Base-by-base conservation (phyloP, 2,888 invertebrate species). In the Amphimallon solstitiale region DNA sequence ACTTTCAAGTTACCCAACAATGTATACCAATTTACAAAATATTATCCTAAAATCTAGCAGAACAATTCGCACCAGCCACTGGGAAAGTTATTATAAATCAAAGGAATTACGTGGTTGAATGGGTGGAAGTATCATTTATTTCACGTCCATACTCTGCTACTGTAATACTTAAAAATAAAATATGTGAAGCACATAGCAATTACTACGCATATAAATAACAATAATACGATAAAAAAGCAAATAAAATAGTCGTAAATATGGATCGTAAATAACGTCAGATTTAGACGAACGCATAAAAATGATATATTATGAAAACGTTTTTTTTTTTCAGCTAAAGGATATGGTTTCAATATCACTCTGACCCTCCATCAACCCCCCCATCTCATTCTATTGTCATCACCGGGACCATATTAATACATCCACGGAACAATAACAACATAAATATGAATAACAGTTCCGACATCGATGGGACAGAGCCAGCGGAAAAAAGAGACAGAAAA, bases 221-320 rank as follows among this genome's bases (percentile, higher is more conserved):
- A 60, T 60, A 60, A 65, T 60, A 60, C 40, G 59, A 65, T 59
- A 17, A 40, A 35, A 52, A 38, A 60, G 48, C 21, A 62, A 66
- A 52, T 52, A 63, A 66, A 54, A 63, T 62, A 62, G 62, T 54
- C 66, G 45, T 63, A 52, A 66, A 66, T 66, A 59, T 43, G 63
- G n/a, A 37, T 46, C 66, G 63, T 66, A 66, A 66, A 66, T 63
- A 66, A 66, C 56, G 54, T 66, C 66, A 66, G 62, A 66, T 62
- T 62, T 63, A 63, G 62, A 66, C 56, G 66, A 63, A 48, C 48
- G 63, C 62, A 66, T 66, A 66, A 66, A 66, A 66, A 63, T 66
- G 66, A 66, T 66, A 66, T 66, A 66, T 66, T 45, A 51, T 34
- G 19, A 51, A 12, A 38, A 54, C 40, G 38, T 29, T 1, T 23